A percentile compares a stretch with the other conserved stretches of the same genome.
phyloP scores from a whole-genome alignment of 2,888 invertebrate genomes.

The Salticus scenicus region DNA sequence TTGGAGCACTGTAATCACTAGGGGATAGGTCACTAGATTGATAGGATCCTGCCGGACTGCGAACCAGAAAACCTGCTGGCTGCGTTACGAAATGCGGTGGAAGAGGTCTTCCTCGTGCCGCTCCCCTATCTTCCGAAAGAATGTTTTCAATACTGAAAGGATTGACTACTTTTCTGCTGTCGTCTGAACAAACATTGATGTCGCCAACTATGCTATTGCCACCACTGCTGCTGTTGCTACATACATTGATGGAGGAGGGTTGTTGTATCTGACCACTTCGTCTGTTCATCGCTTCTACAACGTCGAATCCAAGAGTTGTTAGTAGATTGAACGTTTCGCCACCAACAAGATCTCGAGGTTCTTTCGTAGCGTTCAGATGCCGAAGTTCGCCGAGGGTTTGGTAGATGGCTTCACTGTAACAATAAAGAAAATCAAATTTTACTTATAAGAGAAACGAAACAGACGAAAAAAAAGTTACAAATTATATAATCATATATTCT shows the following conservation, averaged over 20 bases:
- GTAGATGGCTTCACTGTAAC: constrained; percentile 71
- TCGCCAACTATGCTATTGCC: constrained; percentile 23
- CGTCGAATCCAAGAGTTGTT: constrained; percentile 70
- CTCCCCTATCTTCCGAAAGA: constrained; percentile 45
- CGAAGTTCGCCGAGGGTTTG: constrained; percentile 71
- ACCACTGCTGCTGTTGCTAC: constrained; percentile 48
- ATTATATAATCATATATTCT: too few relatives aligned
- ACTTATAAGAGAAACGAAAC: too few relatives aligned
- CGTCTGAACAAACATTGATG: constrained; percentile 47
- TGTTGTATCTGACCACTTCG: background rate
- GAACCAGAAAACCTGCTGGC: constrained; percentile 60
- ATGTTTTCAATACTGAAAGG: constrained; percentile 68
- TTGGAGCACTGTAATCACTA: constrained; percentile 63
- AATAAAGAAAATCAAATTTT: background rate
- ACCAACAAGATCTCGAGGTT: constrained; percentile 71
- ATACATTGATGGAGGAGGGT: constrained; percentile 15
- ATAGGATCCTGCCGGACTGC: constrained; percentile 48
- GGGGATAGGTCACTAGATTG: constrained; percentile 57
- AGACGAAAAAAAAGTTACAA: too few relatives aligned
- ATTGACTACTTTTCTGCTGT: constrained; percentile 36
- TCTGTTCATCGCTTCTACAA: constrained; percentile 65
- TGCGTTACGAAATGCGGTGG: constrained; percentile 44
- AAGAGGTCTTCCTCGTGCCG: background rate
- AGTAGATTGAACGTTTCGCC: constrained; percentile 69
- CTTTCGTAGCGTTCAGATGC: constrained; percentile 70